A percentile compares a stretch with the other conserved stretches of the same genome.
Conservation (phyloP, 2,113 vertebrate species). For the Tyrannus savana region DNA sequence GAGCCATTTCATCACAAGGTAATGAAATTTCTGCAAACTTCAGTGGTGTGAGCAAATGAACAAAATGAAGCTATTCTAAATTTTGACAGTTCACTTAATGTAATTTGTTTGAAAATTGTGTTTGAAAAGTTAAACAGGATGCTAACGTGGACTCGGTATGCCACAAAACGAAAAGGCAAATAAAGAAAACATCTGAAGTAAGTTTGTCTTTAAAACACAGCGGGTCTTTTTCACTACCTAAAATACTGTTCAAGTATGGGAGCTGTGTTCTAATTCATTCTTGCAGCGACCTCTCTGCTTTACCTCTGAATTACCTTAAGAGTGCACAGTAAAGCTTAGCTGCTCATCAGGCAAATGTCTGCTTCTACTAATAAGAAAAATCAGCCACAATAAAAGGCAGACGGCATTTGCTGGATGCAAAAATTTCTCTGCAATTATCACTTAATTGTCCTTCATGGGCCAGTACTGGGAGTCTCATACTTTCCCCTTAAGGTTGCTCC, state of each 20-base stretch:
- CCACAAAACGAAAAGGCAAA: neutral
- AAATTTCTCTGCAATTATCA: slow-evolving; percentile 52
- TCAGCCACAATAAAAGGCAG: neutral
- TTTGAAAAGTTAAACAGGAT: neutral
- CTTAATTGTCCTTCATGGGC: slow-evolving; percentile 52
- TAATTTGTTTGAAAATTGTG: neutral
- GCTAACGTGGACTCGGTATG: neutral
- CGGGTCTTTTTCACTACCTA: fast-evolving
- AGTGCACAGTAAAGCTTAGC: neutral
- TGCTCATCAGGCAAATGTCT: slow-evolving; percentile 3
- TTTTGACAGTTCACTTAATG: neutral
- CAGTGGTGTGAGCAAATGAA: neutral
- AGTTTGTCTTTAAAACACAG: neutral
- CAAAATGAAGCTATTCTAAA: neutral
- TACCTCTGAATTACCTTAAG: neutral
- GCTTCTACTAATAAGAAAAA: neutral
- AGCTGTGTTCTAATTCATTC: neutral
- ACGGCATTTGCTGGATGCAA: slow-evolving; percentile 12
- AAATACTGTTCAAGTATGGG: neutral
- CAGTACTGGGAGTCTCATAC: neutral
- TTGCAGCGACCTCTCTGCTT: neutral
- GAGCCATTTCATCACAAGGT: neutral
- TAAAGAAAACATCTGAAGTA: neutral
- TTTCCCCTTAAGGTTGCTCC: slow-evolving; percentile 33
- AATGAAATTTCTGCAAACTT: neutral